These are phyloP conservation scores for Smithornis capensis DNA, from an alignment of 2,113 vertebrate species.

Conservation along the genomic window DNA sequence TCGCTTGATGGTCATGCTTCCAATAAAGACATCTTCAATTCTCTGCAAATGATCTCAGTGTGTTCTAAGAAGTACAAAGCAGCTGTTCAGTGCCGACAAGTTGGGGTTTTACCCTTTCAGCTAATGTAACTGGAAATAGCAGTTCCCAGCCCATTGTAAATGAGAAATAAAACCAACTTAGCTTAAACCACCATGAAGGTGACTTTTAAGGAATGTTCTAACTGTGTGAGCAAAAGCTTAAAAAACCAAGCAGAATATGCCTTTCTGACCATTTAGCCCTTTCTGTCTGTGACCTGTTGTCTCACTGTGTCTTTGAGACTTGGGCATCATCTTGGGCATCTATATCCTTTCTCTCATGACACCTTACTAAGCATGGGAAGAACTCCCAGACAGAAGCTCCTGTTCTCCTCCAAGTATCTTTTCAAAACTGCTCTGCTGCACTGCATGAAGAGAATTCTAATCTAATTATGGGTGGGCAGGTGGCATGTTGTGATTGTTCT, in stretches of 20 bases:
- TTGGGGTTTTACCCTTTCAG: neutral
- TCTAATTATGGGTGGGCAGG: constrained; percentile 21
- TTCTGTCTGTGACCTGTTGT: neutral
- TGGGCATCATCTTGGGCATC: neutral
- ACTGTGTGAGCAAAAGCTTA: neutral
- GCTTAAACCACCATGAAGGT: neutral
- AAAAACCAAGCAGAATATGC: neutral
- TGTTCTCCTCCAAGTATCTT: neutral
- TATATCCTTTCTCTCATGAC: neutral
- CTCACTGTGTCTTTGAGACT: neutral
- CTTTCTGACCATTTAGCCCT: neutral
- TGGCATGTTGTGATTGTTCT: neutral
- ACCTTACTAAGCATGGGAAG: neutral
- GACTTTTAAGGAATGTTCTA: neutral
- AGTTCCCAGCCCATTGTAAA: neutral
- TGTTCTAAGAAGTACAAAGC: neutral
- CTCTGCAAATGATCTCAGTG: neutral
- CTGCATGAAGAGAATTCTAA: neutral
- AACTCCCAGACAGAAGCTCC: neutral
- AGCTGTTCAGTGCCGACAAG: neutral
- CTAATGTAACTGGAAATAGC: neutral
- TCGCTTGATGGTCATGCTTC: neutral
- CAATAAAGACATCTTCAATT: neutral
- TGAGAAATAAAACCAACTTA: constrained; percentile 13
- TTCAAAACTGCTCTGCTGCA: neutral